phyloP scores from a whole-genome alignment of 2,113 vertebrate genomes.

The Leptobrachium leishanense region DNA sequence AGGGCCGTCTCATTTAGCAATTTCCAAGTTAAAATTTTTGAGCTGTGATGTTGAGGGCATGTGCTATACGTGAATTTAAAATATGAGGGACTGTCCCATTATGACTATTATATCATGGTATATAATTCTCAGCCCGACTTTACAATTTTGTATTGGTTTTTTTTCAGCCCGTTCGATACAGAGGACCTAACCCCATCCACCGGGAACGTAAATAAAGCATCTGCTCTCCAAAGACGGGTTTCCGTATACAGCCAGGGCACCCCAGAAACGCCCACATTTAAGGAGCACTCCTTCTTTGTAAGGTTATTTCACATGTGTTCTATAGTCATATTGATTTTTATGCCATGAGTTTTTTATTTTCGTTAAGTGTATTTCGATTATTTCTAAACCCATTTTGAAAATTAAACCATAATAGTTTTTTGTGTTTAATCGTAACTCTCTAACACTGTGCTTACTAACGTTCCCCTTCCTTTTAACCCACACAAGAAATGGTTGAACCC shows the following conservation, averaged over 20 bases:
- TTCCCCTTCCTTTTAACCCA: conserved; percentile 64
- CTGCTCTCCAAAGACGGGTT: conserved; percentile 89
- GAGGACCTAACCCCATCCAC: conserved; percentile 89
- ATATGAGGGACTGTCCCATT: no score
- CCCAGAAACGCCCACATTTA: conserved; percentile 92
- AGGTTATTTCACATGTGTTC: conserved; percentile 59
- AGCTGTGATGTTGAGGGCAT: no score
- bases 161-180: conserved; percentile 87
- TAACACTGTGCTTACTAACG: conserved; percentile 66
- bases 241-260: conserved; percentile 96
- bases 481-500: conserved; percentile 84
- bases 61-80: no score
- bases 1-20: no score
- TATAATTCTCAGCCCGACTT: no score
- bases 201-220: conserved; percentile 82
- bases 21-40: no score
- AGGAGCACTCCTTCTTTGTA: conserved; percentile 92
- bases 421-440: neutral
- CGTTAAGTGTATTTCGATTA: no score
- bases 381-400: no score
- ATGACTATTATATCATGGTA: no score
- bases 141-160: neutral
- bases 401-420: no score
- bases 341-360: no score
- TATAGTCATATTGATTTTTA: no score